phyloP scores from a whole-genome alignment of 2,113 vertebrate genomes.

The Oryzias curvinotus region DNA sequence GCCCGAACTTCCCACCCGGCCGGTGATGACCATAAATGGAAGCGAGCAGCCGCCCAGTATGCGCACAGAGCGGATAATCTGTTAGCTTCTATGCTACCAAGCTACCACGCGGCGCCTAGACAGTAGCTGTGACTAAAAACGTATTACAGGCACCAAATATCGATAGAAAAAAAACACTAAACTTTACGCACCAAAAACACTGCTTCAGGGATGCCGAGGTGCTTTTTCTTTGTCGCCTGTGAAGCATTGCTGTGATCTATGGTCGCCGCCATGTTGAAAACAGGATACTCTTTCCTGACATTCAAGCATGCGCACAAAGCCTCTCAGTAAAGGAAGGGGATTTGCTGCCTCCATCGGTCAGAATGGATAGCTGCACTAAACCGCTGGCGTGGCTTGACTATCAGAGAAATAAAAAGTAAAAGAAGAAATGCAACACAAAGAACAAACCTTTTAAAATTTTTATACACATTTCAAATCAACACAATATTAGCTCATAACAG shows the following conservation, averaged over 20 bases:
- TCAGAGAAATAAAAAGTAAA: too few relatives aligned
- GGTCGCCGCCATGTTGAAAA: conserved; percentile 89
- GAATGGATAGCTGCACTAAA: neutral
- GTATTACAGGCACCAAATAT: accelerated
- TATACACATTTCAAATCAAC: too few relatives aligned
- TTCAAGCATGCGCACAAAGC: conserved; percentile 22
- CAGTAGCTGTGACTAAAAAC: accelerated
- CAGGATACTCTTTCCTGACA: conserved; percentile 62
- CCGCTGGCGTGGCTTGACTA: too few relatives aligned
- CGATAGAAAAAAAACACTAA: neutral
- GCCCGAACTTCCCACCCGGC: neutral
- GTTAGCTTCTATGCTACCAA: conserved; percentile 42
- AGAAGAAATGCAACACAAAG: too few relatives aligned
- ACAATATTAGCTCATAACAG: too few relatives aligned
- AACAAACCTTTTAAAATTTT: too few relatives aligned
- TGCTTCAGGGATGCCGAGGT: conserved; percentile 91
- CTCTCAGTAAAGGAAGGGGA: neutral
- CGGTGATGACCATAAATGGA: conserved; percentile 58
- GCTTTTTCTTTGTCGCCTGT: conserved; percentile 79
- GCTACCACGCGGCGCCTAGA: conserved; percentile 10
- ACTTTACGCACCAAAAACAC: conserved; percentile 87
- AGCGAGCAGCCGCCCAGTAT: conserved; percentile 44
- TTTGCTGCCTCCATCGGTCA: conserved; percentile 19
- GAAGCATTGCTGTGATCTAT: conserved; percentile 77
- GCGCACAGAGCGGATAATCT: conserved; percentile 24